Base-by-base conservation (phyloP, 2,113 vertebrate genomes). In the Chlamydotis undulata region DNA sequence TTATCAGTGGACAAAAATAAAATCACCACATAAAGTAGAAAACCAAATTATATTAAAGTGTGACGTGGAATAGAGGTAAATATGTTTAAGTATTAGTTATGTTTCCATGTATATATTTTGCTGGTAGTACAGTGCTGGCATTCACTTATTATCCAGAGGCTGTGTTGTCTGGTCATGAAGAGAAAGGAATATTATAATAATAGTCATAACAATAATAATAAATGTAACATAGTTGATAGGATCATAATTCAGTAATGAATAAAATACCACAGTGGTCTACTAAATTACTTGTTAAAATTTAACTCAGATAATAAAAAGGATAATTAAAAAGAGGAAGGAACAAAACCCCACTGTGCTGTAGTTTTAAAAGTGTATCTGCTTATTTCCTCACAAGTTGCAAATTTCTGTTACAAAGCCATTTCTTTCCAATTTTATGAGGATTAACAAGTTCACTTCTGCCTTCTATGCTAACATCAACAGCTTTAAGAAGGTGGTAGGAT, bases 261-360 rank as follows among this genome's bases (percentile, higher is more conserved):
- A 77, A 89, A 85, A 94, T 50, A 61, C 7, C 47, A 55, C 12
- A 79, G 22, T 60, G 70, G 19, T 85, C n/a, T 61, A 63, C 18
- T 93, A 87, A 94, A 91, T 92, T 77, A 65, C 41, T 52, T 49
- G 22, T 69, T 73, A 83, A 76, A 83, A 83, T 79, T 80, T 80
- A 77, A 57, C 24, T 75, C 55, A 67, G n/a, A 69, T 56, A 87
- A 92, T 56, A 77, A 76, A 90, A 82, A 68, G 9, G 5, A 33
- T 80, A 59, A 94, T 89, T 94, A 69, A 85, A 80, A 84, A 55
- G n/a, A 87, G 53, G 68, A 91, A 94, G 23, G 39, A 79, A 60
- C 12, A 79, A 89, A 64, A 31, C 10, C n/a, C 26, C 4, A 11
- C 47, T 31, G 6, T 56, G 52, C 24, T 56, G 24, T 56, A 52